Evolutionary conservation across 2,113 vertebrate species (phyloP), one percentile per base, ranked within the genome.

Genomic region (Paradoxurus hermaphroditus): DNA sequence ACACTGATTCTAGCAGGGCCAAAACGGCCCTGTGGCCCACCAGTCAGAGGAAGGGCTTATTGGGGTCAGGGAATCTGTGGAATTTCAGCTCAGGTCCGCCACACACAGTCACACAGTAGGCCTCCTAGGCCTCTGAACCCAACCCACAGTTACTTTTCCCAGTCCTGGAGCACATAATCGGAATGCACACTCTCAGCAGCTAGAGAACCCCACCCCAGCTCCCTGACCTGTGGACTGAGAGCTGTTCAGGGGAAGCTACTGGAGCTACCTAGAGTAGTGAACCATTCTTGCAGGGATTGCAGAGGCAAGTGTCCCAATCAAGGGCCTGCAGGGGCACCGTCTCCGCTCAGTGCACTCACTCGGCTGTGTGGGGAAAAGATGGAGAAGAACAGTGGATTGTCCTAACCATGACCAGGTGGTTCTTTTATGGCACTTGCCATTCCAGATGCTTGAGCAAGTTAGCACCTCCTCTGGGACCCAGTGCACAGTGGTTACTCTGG

Each of bases 371-470:
- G 34, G n/a, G n/a, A 10, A 53, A 83, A 25, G 31, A n/a, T n/a
- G 70, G 56, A 18, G 15, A 3, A 63, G 41, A 73, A 77, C 72
- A 44, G 56, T 19, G 36, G 68, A 31, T 39, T 72, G 25, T 82
- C 90, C 44, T n/a, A n/a, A 27, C 13, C 21, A 8, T 59, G 12
- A 63, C 59, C 51, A 44, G 29, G 16, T 62, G 8, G 86, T 44
- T 16, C 53, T n/a, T 0, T 41, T 15, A 75, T 1, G 44, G 31
- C 53, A 27, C 8, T 7, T 27, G 19, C 29, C 44, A 14, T 27
- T n/a, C n/a, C 31, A 1, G 39, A 16, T n/a, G 21, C 86, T 63
- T 12, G 31, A 72, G 31, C 51, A 70, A n/a, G 21, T 12, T 1
- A 18, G n/a, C 21, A 21, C 53, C 13, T 29, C 39, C 39, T 41